Conservation (phyloP, 2,113 vertebrate genomes). For the Chaetodon trifascialis region DNA sequence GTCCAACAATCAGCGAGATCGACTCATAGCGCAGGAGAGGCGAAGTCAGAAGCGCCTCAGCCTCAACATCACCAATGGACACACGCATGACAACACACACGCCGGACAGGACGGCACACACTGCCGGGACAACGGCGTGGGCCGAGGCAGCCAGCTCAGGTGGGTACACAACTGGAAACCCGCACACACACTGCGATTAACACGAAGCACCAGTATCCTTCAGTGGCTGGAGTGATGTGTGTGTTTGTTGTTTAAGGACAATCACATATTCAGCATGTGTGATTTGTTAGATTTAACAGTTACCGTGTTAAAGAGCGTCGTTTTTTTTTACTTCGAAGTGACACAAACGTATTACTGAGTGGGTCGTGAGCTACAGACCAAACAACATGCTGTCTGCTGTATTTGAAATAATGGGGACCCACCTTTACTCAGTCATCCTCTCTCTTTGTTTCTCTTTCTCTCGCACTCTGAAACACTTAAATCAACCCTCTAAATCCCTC, state of each 20-base stretch:
- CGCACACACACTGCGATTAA: constrained; percentile 6
- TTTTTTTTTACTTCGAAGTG: not conserved
- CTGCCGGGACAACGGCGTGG: constrained; percentile 80
- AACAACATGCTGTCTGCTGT: constrained; percentile 3
- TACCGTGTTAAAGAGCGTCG: not conserved
- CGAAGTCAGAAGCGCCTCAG: constrained; percentile 90
- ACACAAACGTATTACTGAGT: constrained; percentile 13
- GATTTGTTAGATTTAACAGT: constrained; percentile 10
- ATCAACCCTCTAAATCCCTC: constrained; percentile 23
- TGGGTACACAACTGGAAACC: constrained; percentile 63
- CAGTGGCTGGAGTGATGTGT: not conserved
- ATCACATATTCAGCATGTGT: not conserved
- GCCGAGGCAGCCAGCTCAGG: constrained; percentile 90
- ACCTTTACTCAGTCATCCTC: constrained; percentile 1
- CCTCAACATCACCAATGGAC: constrained; percentile 87
- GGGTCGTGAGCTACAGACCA: constrained; percentile 5
- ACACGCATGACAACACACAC: constrained; percentile 80
- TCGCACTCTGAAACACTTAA: constrained; percentile 15
- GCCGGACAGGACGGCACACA: constrained; percentile 54
- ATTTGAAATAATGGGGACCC: constrained; percentile 30
- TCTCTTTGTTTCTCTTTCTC: not conserved
- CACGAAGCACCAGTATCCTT: not conserved
- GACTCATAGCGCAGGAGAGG: constrained; percentile 77
- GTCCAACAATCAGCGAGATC: constrained; percentile 72
- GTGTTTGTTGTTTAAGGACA: constrained; percentile 4